Conservation (phyloP, 1,140 invertebrate species). For the Megalopta genalis region DNA sequence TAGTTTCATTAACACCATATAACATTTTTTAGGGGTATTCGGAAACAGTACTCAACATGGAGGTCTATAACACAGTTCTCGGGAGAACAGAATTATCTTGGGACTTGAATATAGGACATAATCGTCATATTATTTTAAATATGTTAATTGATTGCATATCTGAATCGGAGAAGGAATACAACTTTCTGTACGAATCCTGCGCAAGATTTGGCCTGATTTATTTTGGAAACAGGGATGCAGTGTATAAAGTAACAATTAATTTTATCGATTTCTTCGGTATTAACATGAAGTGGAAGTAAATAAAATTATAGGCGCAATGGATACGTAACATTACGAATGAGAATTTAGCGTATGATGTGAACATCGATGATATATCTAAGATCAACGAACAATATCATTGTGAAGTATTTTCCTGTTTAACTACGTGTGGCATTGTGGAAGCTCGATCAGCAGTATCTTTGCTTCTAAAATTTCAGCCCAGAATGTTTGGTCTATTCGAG, state of each 20-base stretch:
- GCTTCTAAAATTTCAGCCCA: slow-evolving; percentile 68
- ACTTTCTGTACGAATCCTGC: slow-evolving; percentile 34
- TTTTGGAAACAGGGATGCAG: slow-evolving; percentile 57
- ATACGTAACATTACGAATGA: slow-evolving; percentile 63
- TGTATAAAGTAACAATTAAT: slow-evolving; percentile 51
- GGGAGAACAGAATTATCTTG: slow-evolving; percentile 57
- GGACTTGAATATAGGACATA: slow-evolving; percentile 64
- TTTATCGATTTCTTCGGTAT: slow-evolving; percentile 7
- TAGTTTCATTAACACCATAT: no score
- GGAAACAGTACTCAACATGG: slow-evolving; percentile 25
- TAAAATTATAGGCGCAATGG: slow-evolving; percentile 62
- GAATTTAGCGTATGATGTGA: slow-evolving; percentile 56
- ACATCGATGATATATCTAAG: slow-evolving; percentile 47
- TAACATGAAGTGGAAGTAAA: neutral
- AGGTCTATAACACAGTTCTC: slow-evolving; percentile 24
- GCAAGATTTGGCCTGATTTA: slow-evolving; percentile 63
- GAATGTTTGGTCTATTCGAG: slow-evolving; percentile 58
- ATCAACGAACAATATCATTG: slow-evolving; percentile 59
- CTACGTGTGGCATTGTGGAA: slow-evolving; percentile 50
- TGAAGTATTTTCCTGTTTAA: slow-evolving; percentile 63
- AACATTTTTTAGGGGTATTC: slow-evolving; percentile 15
- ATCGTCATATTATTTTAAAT: slow-evolving; percentile 66
- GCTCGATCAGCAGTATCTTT: slow-evolving; percentile 47
- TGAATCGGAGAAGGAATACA: slow-evolving; percentile 28
- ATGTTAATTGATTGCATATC: slow-evolving; percentile 52